Base-by-base conservation (phyloP, 2,797 vertebrate species). In the Brotula barbata region DNA sequence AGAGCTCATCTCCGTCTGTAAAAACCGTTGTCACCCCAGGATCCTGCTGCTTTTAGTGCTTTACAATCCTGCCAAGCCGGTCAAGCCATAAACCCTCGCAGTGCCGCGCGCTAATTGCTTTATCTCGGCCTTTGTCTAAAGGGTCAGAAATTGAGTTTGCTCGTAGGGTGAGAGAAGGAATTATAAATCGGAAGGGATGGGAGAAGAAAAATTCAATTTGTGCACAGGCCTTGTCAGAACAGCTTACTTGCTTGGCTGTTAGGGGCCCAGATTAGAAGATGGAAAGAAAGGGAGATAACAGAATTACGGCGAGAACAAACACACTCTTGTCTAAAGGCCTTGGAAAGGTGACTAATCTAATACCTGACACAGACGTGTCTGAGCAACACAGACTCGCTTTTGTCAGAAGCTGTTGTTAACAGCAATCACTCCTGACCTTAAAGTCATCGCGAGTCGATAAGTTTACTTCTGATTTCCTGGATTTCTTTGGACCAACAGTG, bases 91-190 rank as follows among this genome's bases (percentile, higher is more conserved):
- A 77, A 71, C 73, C 86, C 82, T 75, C 83, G 64, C 52, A 39
- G 50, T 81, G 80, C 84, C 74, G 58, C 73, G 64, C 71, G 71
- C 80, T 90, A 89, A 91, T 77, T 73, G 60, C 71, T 77, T 73
- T 73, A 72, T 82, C 44, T 71, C 75, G 64, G 81, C 69, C 76
- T 87, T 87, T 79, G 80, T 90, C 85, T 87, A 81, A 85, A 70
- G 84, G 88, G 85, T 89, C 84, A 89, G 80, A 83, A 87, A 90
- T 86, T 64, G 84, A 89, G 85, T 90, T 91, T 87, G 68, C 74
- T 78, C 49, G 76, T 53, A 51, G 71, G 77, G 81, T 45, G 47
- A 83, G 70, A 72, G 68, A 83, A 42, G 64, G 75, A 87, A 89
- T 89, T 87, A 88, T 89, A 87, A 88, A 89, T 83, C 50, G 58